Conservation (phyloP, 2,113 vertebrate genomes). For the Carassius auratus region DNA sequence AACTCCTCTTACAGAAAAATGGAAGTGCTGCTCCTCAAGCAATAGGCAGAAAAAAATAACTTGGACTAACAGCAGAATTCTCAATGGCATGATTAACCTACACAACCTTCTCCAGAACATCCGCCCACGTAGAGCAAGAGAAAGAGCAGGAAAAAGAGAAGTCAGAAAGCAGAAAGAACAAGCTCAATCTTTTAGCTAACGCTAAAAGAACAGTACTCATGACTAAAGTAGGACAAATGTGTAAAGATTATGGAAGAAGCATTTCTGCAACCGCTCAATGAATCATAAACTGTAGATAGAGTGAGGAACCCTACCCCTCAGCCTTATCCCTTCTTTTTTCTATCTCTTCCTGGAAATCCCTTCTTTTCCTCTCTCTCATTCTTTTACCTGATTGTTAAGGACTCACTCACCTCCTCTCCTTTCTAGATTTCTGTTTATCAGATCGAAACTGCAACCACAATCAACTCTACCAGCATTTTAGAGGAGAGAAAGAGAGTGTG, state of each 20-base stretch:
- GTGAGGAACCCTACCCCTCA: background rate
- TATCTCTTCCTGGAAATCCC: conserved; percentile 9
- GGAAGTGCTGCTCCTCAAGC: conserved; percentile 16
- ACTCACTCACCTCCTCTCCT: background rate
- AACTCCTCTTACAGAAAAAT: background rate
- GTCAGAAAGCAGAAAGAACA: background rate
- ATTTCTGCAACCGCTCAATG: conserved; percentile 9
- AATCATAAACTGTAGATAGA: conserved; percentile 26
- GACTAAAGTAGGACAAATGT: conserved; percentile 18
- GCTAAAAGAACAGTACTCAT: background rate
- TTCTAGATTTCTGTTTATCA: conserved; percentile 7
- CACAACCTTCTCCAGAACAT: conserved; percentile 8
- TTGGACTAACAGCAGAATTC: conserved; percentile 17
- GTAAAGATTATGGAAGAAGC: background rate
- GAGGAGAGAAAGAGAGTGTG: background rate
- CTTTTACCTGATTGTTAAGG: conserved; percentile 14
- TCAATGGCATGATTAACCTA: conserved; percentile 36
- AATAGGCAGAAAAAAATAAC: conserved; percentile 2
- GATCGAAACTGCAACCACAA: conserved; percentile 3
- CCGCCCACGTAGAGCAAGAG: background rate
- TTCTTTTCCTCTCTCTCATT: conserved; percentile 20
- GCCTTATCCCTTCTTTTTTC: background rate
- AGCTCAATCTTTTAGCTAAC: background rate
- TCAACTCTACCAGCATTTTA: conserved; percentile 26
- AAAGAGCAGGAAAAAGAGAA: conserved; percentile 5